Evolutionary conservation across 2,888 invertebrate species (phyloP), one percentile per base, ranked within the genome.

Genomic region (Linnaemya vulpina): DNA sequence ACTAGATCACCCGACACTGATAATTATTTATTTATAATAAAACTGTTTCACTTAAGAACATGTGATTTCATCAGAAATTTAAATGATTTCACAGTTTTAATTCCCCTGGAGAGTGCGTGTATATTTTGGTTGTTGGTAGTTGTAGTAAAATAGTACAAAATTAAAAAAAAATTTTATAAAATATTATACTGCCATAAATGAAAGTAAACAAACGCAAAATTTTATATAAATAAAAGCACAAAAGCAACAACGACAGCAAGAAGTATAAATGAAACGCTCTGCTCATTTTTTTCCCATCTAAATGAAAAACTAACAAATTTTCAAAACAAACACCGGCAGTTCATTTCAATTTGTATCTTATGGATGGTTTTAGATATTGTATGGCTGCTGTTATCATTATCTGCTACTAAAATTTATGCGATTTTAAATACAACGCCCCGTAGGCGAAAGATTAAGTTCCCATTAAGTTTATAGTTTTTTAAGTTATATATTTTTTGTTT

Each of bases 391-490:
- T 77, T 81, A 81, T 84, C 84, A 77, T 81, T 84, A 84, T 71
- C 80, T 81, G 62, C 30, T 77, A 62, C 40, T 77, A 46, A 60
- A 73, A 80, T 83, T 82, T 82, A 80, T 80, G 62, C 15, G 73
- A 49, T 80, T 83, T 83, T 83, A 86, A 86, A 86, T 83, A 80
- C 83, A 70, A 78, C 71, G 38, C 75, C 67, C 71, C 68, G 49
- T 74, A 80, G 74, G 65, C 76, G 75, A 78, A 86, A 76, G 71
- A 76, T 83, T 83, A 79, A 76, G 60, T 76, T 79, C 71, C 65
- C 83, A 86, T 86, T 76, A 80, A 80, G 62, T 77, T 74, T 80
- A 83, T 86, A 80, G 78, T 82, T 82, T 82, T 80, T 38, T 70
- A 58, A 68, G 49, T 51, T 60, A 25, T 68, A 20, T 43, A 46